A percentile compares a stretch with the other conserved stretches of the same genome.
Conservation (phyloP, 35 echinoderm and acorn worm species). For the Eucidaris tribuloides region DNA sequence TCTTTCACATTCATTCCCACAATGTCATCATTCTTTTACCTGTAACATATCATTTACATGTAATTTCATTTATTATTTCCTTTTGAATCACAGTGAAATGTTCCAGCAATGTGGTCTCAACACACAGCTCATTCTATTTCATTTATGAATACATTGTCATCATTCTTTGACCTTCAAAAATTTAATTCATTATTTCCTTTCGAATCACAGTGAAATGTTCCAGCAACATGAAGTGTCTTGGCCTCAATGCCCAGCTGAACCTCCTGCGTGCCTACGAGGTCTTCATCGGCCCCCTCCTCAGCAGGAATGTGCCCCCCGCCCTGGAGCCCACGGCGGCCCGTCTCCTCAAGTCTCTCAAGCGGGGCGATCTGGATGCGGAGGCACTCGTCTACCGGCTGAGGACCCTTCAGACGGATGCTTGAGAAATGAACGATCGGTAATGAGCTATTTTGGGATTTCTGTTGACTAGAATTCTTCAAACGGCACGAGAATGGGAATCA, state of each 20-base stretch:
- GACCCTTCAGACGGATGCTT: neutral
- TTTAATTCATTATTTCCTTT: neutral
- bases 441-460: no score
- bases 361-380: slow-evolving; percentile 49
- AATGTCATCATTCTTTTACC: no score
- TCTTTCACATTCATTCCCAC: no score
- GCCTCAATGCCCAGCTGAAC: slow-evolving; percentile 65
- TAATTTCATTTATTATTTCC: neutral
- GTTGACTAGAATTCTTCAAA: no score
- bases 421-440: no score
- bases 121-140: no score
- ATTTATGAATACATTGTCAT: no score
- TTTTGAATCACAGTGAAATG: slow-evolving; percentile 42
- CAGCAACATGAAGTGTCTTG: slow-evolving; percentile 65
- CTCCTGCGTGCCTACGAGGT: slow-evolving; percentile 26
- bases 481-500: no score
- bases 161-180: no score
- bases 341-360: slow-evolving; percentile 33
- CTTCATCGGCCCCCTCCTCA: slow-evolving; percentile 69
- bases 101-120: slow-evolving; percentile 47
- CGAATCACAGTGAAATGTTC: slow-evolving; percentile 44
- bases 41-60: no score
- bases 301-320: slow-evolving; percentile 28
- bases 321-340: neutral
- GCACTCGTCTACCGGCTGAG: slow-evolving; percentile 18